phyloP scores from a whole-genome alignment of 2,113 vertebrate species.

The Leptocoma aspasia region DNA sequence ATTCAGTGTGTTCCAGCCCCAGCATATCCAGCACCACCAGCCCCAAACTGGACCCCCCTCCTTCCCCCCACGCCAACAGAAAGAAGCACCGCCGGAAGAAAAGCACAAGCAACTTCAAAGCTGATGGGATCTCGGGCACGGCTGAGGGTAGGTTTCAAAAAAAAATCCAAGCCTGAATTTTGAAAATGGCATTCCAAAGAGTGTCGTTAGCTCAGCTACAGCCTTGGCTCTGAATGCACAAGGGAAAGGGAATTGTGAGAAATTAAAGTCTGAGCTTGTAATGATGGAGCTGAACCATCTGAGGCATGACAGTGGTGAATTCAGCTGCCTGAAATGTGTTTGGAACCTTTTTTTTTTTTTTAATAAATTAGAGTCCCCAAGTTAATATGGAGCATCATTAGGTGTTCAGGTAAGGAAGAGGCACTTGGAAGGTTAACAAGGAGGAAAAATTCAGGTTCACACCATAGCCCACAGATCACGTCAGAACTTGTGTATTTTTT shows the following conservation, averaged over 20 bases:
- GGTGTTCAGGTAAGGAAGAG: neutral
- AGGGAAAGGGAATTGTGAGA: neutral
- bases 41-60: constrained; percentile 94
- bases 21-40: constrained; percentile 94
- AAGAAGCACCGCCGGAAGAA: constrained; percentile 99
- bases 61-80: constrained; percentile 95
- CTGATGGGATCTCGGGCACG: constrained; percentile 89
- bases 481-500: neutral
- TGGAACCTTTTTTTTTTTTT: neutral
- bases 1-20: constrained; percentile 93
- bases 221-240: neutral
- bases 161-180: neutral
- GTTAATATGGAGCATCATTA: neutral
- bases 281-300: neutral
- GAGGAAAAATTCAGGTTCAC: neutral
- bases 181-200: neutral
- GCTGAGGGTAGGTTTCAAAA: constrained; percentile 82
- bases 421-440: neutral
- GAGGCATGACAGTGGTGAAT: neutral
- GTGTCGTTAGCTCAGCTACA: neutral
- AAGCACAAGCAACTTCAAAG: constrained; percentile 97
- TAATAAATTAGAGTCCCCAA: neutral
- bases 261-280: neutral
- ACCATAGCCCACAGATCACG: neutral
- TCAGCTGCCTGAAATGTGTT: neutral